Evolutionary conservation across 2,888 invertebrate genomes (phyloP), one percentile per base, ranked within the genome.

Genomic region (Thereva nobilitata): DNA sequence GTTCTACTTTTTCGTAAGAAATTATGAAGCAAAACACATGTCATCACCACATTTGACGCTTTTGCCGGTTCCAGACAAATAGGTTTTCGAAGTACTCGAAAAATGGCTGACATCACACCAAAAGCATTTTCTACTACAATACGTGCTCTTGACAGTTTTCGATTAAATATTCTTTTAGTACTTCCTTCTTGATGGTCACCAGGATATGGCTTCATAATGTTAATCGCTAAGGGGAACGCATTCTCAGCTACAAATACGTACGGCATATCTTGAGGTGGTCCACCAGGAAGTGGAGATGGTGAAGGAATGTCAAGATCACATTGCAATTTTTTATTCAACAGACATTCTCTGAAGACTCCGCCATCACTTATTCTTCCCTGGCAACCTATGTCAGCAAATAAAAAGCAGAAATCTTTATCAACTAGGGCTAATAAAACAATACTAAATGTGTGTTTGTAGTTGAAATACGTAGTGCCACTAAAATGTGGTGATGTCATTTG

Each of bases 371-470:
- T 72, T 69, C 73, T 71, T 8, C 76, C 75, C 70, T 74, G 74
- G 61, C 70, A 63, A 10, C 75, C 76, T 44, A 76, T 70, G 57
- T 76, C 73, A 57, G 73, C 73, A 70, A 74, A 75, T 47, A 73
- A 72, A 73, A 78, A 77, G 42, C 67, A 66, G 70, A 75, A 76
- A 40, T 74, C 68, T 7, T 70, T 71, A 69, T 75, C 74, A 63
- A 75, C 75, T 59, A 73, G 47, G 50, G 73, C 76, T 52, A 77
- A 69, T 10, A 75, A 68, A 44, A 75, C 75, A 50, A 77, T 70
- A 68, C 75, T 76, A 55, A 70, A 73, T 4, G 37, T 52, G 56
- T 71, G 69, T 73, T 77, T 76, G 70, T 76, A 76, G 69, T 77
- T 76, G 59, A 67, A 74, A 69, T 68, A 75, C 35, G 69, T 45